A percentile compares a stretch with the other conserved stretches of the same genome.
Conservation (phyloP, 2,113 vertebrate species). For the Sigmodon hispidus region DNA sequence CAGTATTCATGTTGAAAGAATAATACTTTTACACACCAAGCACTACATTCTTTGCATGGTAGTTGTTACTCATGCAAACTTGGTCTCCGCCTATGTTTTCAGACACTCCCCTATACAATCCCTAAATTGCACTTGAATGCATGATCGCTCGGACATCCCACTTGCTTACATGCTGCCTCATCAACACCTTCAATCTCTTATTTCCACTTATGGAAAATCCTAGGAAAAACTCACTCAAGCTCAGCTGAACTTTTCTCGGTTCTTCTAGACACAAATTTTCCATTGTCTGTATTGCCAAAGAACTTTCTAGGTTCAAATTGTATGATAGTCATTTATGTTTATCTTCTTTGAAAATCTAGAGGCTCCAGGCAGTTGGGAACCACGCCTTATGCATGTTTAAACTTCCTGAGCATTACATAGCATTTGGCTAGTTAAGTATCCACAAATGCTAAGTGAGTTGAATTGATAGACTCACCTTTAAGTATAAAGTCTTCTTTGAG, state of each 20-base stretch:
- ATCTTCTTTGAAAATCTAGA: slow-evolving; percentile 64
- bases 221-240: slow-evolving; percentile 35
- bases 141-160: neutral
- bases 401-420: slow-evolving; percentile 43
- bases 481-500: slow-evolving; percentile 31
- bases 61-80: slow-evolving; percentile 1
- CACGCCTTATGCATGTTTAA: slow-evolving; percentile 37
- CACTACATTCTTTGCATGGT: neutral
- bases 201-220: neutral
- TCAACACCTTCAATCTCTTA: neutral
- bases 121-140: neutral
- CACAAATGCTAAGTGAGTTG: slow-evolving; percentile 39
- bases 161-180: neutral
- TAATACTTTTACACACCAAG: neutral
- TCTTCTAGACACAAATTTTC: slow-evolving; percentile 59
- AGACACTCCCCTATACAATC: neutral
- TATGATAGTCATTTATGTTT: slow-evolving; percentile 39
- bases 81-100: neutral
- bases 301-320: slow-evolving; percentile 49
- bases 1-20: neutral
- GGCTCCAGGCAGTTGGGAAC: slow-evolving; percentile 43
- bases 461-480: slow-evolving; percentile 47
- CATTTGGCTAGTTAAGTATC: slow-evolving; percentile 40
- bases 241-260: slow-evolving; percentile 38
- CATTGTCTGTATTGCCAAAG: slow-evolving; percentile 54